phyloP scores from a whole-genome alignment of 2,797 vertebrate species.

The Jordanella pulchra region DNA sequence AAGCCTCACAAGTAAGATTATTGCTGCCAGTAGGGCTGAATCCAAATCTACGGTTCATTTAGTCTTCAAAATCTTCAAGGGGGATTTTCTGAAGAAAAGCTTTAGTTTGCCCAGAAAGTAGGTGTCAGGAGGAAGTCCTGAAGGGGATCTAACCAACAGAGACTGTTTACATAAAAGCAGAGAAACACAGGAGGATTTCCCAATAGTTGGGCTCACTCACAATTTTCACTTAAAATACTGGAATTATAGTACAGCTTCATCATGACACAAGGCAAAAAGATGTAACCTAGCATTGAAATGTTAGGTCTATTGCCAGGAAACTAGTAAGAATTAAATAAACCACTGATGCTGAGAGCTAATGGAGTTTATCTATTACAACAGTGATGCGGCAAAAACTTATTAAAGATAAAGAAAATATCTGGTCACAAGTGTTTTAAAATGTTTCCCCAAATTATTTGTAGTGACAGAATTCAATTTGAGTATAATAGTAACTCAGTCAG shows the following conservation, averaged over 20 bases:
- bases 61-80: neutral
- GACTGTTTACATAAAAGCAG: neutral
- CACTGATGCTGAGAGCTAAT: neutral
- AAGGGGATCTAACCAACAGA: neutral
- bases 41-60: neutral
- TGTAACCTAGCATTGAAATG: no score
- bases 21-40: neutral
- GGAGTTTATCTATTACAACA: neutral
- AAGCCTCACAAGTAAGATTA: neutral
- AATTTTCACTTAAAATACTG: neutral
- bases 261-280: neutral
- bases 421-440: neutral
- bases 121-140: neutral
- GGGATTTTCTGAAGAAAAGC: neutral
- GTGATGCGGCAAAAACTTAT: neutral
- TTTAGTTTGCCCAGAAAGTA: neutral
- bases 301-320: no score
- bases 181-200: neutral
- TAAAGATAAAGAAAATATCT: neutral
- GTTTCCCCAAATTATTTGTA: neutral
- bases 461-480: no score
- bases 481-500: neutral
- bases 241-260: neutral
- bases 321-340: no score
- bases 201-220: neutral